Percentiles rank a stretch among this genome's conserved stretches.
Evolutionary conservation across 2,113 vertebrate genomes (phyloP).

Genomic region (Epinephelus cyanopodus): DNA sequence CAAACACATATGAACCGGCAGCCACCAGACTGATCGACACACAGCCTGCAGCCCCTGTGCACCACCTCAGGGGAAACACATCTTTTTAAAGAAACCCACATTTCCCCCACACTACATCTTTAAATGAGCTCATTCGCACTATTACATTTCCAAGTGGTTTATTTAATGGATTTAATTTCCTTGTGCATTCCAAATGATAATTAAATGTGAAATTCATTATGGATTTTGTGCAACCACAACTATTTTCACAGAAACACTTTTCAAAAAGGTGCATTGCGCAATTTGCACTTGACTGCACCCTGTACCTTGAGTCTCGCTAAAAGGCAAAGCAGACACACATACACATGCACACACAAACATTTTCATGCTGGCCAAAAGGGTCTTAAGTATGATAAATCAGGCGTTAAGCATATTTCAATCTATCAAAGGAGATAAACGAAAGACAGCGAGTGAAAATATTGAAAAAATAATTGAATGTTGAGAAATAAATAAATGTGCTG

Average conservation of each 20-base stretch:
- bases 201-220: conserved; percentile 36
- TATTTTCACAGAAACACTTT: conserved; percentile 5
- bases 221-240: conserved; percentile 14
- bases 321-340: not conserved
- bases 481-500: conserved; percentile 15
- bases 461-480: not conserved
- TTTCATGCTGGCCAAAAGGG: not conserved
- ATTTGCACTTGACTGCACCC: conserved; percentile 25
- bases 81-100: conserved; percentile 32
- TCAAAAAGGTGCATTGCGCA: not conserved
- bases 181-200: conserved; percentile 36
- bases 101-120: conserved; percentile 27
- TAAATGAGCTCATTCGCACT: conserved; percentile 32
- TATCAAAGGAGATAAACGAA: not conserved
- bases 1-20: not conserved
- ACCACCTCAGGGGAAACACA: conserved; percentile 40
- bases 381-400: not conserved
- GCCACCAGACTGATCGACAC: conserved; percentile 23
- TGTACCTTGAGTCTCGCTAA: not conserved
- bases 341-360: not conserved
- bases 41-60: conserved; percentile 29
- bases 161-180: conserved; percentile 48
- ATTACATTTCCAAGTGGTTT: conserved; percentile 42
- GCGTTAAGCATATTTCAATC: not conserved
- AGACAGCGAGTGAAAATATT: not conserved